Evolutionary conservation across 2,113 vertebrate species (phyloP).

Genomic region (Bagarius yarrelli): DNA sequence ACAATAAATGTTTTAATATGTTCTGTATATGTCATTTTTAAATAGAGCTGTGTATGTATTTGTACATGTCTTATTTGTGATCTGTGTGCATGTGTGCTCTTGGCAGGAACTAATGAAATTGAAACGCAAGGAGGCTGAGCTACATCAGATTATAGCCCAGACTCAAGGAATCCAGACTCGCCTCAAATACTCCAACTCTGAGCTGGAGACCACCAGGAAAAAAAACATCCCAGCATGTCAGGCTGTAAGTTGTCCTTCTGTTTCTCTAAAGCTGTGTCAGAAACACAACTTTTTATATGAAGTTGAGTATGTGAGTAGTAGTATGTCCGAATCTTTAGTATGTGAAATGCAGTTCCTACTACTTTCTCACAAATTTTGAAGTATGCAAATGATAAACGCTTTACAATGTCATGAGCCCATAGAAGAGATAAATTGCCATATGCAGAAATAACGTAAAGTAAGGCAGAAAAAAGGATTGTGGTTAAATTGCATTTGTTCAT

Average conservation of each 20-base stretch:
- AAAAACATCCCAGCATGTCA: slow-evolving; percentile 74
- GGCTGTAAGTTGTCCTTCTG: slow-evolving; percentile 63
- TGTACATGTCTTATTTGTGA: neutral
- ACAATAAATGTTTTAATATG: neutral
- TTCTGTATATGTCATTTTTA: neutral
- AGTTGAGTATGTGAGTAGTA: too few species aligned
- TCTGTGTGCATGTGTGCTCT: neutral
- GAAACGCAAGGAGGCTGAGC: slow-evolving; percentile 81
- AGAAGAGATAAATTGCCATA: too few species aligned
- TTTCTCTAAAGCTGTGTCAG: neutral
- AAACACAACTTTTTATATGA: too few species aligned
- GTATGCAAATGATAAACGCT: too few species aligned
- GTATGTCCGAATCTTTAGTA: too few species aligned
- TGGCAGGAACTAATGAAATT: slow-evolving; percentile 79
- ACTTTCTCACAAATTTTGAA: too few species aligned
- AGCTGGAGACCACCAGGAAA: slow-evolving; percentile 80
- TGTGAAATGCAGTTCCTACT: too few species aligned
- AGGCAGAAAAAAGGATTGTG: too few species aligned
- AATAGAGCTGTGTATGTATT: neutral
- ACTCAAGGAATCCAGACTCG: slow-evolving; percentile 80
- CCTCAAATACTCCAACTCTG: slow-evolving; percentile 85
- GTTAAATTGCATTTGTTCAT: neutral
- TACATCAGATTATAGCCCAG: slow-evolving; percentile 80
- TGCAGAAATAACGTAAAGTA: too few species aligned
- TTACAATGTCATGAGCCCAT: too few species aligned